A percentile compares a stretch with the other conserved stretches of the same genome.
phyloP scores from a whole-genome alignment of 2,888 invertebrate genomes.

The Epistrophella euchroma region DNA sequence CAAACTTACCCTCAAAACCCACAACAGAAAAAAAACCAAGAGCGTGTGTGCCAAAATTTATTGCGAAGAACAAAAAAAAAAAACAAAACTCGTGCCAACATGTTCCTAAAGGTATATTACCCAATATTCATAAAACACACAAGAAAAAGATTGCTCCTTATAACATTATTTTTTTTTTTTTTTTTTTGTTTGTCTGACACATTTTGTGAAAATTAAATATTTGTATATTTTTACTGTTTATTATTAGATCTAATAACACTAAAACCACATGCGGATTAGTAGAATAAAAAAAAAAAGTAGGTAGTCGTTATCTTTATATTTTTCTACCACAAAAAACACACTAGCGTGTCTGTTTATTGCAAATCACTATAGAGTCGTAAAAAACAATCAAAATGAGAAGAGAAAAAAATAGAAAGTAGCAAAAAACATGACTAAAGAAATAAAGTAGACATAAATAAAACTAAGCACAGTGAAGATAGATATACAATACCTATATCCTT shows the following conservation, averaged over 20 bases:
- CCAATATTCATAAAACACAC: slow-evolving; percentile 44
- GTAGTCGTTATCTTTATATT: slow-evolving; percentile 50
- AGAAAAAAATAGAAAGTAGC: slow-evolving; percentile 21
- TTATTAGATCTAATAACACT: slow-evolving; percentile 71
- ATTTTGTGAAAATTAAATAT: slow-evolving; percentile 62
- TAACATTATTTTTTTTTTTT: slow-evolving; percentile 22
- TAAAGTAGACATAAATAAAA: slow-evolving; percentile 62
- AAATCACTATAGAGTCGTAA: slow-evolving; percentile 55
- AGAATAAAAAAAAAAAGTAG: background rate
- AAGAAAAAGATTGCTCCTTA: slow-evolving; percentile 36
- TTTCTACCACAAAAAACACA: slow-evolving; percentile 34
- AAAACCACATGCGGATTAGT: slow-evolving; percentile 60
- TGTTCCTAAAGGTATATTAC: slow-evolving; percentile 34
- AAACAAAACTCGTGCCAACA: slow-evolving; percentile 52
- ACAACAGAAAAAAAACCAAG: slow-evolving; percentile 3
- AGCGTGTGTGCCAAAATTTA: background rate
- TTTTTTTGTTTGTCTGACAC: slow-evolving; percentile 24
- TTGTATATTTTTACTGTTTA: slow-evolving; percentile 52
- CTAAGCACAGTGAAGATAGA: slow-evolving; percentile 56
- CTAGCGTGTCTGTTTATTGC: background rate
- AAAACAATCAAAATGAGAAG: slow-evolving; percentile 37
- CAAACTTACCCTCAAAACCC: background rate
- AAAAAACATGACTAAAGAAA: slow-evolving; percentile 27
- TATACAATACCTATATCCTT: slow-evolving; percentile 28
- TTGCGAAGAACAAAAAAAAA: background rate